phyloP scores from a whole-genome alignment of 2,888 invertebrate genomes.

The Cataglyphis rosenhaueri region DNA sequence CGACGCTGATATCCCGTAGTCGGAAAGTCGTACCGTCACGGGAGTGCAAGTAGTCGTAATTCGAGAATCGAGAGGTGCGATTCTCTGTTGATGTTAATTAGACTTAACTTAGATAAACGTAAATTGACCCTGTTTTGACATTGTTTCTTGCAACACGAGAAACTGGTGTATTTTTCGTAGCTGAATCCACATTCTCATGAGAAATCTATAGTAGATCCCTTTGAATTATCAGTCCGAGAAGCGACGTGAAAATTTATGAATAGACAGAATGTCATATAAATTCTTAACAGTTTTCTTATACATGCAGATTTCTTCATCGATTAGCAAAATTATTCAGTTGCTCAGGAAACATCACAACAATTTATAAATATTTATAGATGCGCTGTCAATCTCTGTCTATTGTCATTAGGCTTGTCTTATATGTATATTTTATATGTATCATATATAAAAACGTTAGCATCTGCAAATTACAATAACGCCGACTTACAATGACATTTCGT shows the following conservation, averaged over 20 bases:
- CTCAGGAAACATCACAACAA: not conserved
- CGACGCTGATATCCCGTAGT: conserved; percentile 33
- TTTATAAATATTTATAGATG: not conserved
- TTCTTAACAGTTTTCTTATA: not conserved
- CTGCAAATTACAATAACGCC: not conserved
- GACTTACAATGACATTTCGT: not conserved
- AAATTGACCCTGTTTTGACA: not conserved
- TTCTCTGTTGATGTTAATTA: conserved; percentile 29
- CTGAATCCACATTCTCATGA: not conserved
- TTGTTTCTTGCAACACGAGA: not conserved
- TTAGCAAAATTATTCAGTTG: not conserved
- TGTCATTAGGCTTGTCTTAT: not conserved
- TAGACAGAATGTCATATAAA: not conserved
- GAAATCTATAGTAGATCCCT: not conserved
- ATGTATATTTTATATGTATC: not conserved
- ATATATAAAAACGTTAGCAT: not conserved
- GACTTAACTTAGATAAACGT: conserved; percentile 14
- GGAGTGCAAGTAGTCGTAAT: conserved; percentile 38
- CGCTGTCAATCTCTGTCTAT: not conserved
- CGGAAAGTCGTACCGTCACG: not conserved
- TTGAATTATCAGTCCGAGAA: not conserved
- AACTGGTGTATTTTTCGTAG: not conserved
- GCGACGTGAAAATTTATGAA: not conserved
- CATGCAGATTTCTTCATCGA: not conserved
- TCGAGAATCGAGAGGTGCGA: conserved; percentile 13